These are phyloP conservation scores for Noturus placidus DNA, from an alignment of 2,113 vertebrate species.

Conservation along the genomic window DNA sequence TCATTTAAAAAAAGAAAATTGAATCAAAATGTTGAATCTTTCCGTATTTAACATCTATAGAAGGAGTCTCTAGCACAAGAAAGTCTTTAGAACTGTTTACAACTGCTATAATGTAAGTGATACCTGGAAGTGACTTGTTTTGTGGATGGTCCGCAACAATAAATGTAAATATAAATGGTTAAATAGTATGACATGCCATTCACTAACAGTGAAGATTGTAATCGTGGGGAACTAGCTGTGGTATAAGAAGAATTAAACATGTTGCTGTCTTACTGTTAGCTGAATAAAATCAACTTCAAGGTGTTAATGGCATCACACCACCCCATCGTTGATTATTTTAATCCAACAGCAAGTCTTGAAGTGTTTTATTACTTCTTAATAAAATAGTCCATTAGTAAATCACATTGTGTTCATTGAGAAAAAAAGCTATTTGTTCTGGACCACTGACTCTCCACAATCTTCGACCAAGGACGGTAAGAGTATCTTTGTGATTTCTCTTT, in stretches of 20 bases:
- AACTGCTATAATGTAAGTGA: neutral
- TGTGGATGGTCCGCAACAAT: neutral
- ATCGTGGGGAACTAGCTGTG: neutral
- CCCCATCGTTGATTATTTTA: neutral
- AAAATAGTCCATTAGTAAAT: neutral
- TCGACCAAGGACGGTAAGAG: neutral
- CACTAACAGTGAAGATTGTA: neutral
- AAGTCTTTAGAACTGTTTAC: neutral
- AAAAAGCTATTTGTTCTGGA: neutral
- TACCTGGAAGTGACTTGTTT: neutral
- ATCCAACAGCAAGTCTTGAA: neutral
- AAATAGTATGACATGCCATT: neutral
- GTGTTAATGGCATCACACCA: neutral
- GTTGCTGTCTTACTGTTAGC: neutral
- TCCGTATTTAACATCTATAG: neutral
- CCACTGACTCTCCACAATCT: neutral
- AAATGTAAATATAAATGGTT: neutral
- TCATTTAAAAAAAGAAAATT: neutral
- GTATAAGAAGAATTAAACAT: neutral
- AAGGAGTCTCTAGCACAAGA: neutral
- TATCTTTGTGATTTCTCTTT: slow-evolving; percentile 30
- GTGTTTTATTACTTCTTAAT: neutral
- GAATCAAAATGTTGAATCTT: neutral
- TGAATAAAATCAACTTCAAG: neutral
- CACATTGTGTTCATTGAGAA: neutral